phyloP scores from a whole-genome alignment of 2,113 vertebrate species.

The Amia ocellicauda region DNA sequence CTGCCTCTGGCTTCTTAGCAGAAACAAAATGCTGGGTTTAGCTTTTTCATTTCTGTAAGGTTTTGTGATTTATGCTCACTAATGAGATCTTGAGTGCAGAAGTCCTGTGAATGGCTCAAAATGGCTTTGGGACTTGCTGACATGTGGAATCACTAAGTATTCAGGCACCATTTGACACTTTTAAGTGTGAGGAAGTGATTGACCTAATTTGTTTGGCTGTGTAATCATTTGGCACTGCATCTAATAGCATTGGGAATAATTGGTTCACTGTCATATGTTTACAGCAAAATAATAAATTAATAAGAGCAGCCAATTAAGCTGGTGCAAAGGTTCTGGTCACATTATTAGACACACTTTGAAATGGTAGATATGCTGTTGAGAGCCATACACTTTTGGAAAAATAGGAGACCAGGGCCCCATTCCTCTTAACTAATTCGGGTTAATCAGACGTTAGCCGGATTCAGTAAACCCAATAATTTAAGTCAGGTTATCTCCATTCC shows the following conservation, averaged over 20 bases:
- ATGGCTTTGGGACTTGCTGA: constrained; percentile 55
- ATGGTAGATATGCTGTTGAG: no score
- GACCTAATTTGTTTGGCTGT: constrained; percentile 42
- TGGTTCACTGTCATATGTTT: constrained; percentile 32
- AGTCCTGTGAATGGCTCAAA: constrained; percentile 36
- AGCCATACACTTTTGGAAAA: no score
- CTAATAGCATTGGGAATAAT: constrained; percentile 35
- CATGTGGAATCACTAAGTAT: constrained; percentile 45
- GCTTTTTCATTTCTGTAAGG: constrained; percentile 44
- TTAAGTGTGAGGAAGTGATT: constrained; percentile 34
- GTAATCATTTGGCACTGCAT: constrained; percentile 27
- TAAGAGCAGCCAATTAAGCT: no score
- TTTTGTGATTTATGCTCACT: constrained; percentile 47
- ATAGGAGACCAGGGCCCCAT: no score
- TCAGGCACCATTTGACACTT: constrained; percentile 35
- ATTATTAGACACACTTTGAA: no score
- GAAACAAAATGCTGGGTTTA: constrained; percentile 50
- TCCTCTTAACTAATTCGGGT: no score
- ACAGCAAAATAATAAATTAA: no score
- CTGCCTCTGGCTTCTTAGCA: no score
- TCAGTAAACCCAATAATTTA: no score
- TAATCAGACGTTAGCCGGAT: no score
- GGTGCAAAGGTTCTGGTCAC: no score
- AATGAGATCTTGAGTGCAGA: constrained; percentile 47
- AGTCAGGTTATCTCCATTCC: no score